Conservation (phyloP, 2,888 invertebrate species). For the Zaprionus lineosus region DNA sequence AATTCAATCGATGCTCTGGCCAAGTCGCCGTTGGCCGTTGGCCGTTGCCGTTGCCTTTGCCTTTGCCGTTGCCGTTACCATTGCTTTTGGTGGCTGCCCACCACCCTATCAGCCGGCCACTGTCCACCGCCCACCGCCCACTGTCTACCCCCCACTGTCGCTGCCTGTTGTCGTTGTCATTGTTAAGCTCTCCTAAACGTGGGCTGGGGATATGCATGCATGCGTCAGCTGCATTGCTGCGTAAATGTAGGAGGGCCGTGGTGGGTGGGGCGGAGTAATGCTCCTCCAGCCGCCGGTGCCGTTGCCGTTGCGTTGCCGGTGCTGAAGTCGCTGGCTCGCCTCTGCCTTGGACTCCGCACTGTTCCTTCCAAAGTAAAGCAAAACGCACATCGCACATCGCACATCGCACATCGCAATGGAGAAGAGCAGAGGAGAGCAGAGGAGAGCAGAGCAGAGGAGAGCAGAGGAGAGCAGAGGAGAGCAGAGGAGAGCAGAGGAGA, state of each 20-base stretch:
- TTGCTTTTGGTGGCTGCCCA: too few species aligned
- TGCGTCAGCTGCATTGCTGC: slow-evolving; percentile 62
- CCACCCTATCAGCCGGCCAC: too few species aligned
- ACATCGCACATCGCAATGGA: too few species aligned
- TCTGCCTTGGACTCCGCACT: slow-evolving; percentile 36
- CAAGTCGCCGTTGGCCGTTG: slow-evolving; percentile 62
- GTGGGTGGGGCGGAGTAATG: slow-evolving; percentile 23
- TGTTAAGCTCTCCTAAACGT: slow-evolving; percentile 42
- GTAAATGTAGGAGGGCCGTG: slow-evolving; percentile 16
- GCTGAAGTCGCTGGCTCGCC: slow-evolving; percentile 42
- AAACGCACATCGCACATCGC: too few species aligned
- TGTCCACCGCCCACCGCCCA: too few species aligned
- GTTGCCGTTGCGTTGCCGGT: slow-evolving; percentile 33
- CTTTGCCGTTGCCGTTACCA: slow-evolving; percentile 22
- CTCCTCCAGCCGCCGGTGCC: slow-evolving; percentile 51
- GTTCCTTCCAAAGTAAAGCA: slow-evolving; percentile 52
- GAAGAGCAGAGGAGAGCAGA: neutral
- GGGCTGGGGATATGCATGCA: slow-evolving; percentile 26
- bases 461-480: neutral
- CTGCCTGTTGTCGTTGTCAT: slow-evolving; percentile 41
- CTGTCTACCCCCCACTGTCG: too few species aligned
- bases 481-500: slow-evolving; percentile 1
- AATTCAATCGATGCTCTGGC: slow-evolving; percentile 76
- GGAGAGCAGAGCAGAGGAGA: neutral
- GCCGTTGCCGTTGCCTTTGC: slow-evolving; percentile 9